A percentile compares a stretch with the other conserved stretches of the same genome.
phyloP scores from a whole-genome alignment of 2,113 vertebrate genomes.

The Nymphicus hollandicus region DNA sequence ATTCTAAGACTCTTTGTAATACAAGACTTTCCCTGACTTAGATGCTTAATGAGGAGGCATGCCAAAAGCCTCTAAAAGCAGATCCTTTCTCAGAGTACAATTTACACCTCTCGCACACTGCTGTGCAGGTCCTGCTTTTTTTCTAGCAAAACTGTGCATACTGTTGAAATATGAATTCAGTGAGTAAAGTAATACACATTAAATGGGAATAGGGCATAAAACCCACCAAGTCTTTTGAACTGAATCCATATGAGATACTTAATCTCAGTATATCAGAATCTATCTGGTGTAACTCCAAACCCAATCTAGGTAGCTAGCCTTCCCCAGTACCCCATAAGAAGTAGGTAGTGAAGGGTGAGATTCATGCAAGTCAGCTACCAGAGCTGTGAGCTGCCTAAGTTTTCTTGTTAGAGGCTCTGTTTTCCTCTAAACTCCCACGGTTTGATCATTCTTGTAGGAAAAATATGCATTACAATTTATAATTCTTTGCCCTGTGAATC shows the following conservation, averaged over 20 bases:
- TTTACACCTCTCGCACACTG: background rate
- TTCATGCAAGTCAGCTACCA: background rate
- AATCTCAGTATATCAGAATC: background rate
- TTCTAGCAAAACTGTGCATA: background rate
- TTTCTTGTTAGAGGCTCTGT: background rate
- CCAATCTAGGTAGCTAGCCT: background rate
- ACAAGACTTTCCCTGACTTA: background rate
- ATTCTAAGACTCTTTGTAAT: background rate
- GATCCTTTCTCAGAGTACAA: background rate
- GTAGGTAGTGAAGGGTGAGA: background rate
- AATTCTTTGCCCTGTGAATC: background rate
- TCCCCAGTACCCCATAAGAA: background rate
- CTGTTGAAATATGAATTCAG: background rate
- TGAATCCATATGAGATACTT: background rate
- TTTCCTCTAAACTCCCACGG: background rate
- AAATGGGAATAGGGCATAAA: background rate
- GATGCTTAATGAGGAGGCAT: background rate
- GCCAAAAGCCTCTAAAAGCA: background rate
- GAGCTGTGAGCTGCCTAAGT: background rate
- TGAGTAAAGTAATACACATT: background rate
- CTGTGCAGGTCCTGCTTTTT: background rate
- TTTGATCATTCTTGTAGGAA: background rate
- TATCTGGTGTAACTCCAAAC: background rate
- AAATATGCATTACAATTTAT: background rate
- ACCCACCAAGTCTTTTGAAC: background rate